These are phyloP conservation scores for Hydrozoanthus tunicans DNA, from an alignment of 64 coral and sea anemone genomes.

Conservation along the genomic window DNA sequence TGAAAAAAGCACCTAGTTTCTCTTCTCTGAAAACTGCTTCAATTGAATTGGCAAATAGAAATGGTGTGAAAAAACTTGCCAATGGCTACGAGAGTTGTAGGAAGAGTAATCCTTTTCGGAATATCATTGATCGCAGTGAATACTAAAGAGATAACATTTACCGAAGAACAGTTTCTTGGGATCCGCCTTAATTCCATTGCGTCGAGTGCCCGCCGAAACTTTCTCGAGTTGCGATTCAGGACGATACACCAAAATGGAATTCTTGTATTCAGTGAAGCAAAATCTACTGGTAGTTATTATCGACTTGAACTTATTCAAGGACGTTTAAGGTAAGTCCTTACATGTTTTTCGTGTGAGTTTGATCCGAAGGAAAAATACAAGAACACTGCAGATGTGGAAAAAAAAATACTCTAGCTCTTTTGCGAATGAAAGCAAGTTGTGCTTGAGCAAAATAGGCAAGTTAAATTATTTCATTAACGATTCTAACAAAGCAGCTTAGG, in stretches of 20 bases:
- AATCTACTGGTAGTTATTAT: neutral
- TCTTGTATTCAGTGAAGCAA: constrained; percentile 6
- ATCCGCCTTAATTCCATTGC: constrained; percentile 22
- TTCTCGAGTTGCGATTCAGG: constrained; percentile 26
- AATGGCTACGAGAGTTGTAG: neutral
- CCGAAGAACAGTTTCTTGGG: neutral
- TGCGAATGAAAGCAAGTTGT: neutral
- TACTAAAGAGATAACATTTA: constrained; percentile 22
- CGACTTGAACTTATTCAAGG: constrained; percentile 41
- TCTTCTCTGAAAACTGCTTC: no score
- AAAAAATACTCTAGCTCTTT: no score
- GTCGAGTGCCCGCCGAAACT: neutral
- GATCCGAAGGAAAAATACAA: constrained; percentile 2
- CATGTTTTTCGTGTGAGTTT: neutral
- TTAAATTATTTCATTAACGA: no score
- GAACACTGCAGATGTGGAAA: neutral
- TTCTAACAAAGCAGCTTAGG: no score
- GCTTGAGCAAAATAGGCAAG: neutral
- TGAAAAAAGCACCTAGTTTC: no score
- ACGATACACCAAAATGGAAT: constrained; percentile 32
- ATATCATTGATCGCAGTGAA: neutral
- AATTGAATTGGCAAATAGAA: neutral
- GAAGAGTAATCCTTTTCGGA: neutral
- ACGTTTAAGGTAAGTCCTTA: constrained; percentile 28
- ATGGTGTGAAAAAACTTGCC: neutral